Conservation (phyloP, 2,113 vertebrate species). For the Piliocolobus tephrosceles region DNA sequence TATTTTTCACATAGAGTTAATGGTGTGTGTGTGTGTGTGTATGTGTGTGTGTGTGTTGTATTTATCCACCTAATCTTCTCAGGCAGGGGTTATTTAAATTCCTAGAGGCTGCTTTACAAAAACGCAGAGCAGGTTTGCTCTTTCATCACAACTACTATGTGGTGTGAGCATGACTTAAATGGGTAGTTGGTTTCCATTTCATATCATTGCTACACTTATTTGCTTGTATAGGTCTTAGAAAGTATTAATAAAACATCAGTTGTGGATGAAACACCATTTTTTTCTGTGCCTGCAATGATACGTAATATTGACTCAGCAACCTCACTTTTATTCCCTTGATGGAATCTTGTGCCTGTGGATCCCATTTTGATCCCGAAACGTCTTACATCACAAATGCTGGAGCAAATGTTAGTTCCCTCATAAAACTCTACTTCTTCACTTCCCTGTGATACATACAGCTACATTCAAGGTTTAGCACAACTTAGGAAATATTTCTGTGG, state of each 20-base stretch:
- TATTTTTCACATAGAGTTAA: conserved; percentile 67
- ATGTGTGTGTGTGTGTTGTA: background rate
- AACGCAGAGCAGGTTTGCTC: conserved; percentile 63
- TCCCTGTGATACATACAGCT: background rate
- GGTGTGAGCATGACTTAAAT: conserved; percentile 49
- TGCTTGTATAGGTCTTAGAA: background rate
- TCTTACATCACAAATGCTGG: background rate
- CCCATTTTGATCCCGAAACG: background rate
- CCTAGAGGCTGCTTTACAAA: conserved; percentile 55
- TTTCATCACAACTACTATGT: conserved; percentile 28
- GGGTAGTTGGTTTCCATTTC: conserved; percentile 39
- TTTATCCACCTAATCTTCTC: conserved; percentile 63
- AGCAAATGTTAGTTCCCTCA: background rate
- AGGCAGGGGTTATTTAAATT: conserved; percentile 68
- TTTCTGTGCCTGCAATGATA: conserved; percentile 7
- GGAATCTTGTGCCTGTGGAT: background rate
- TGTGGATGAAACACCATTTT: conserved; percentile 19
- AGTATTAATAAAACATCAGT: conserved; percentile 58
- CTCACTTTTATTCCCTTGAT: background rate
- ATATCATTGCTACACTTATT: conserved; percentile 16
- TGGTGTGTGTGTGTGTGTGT: conserved; percentile 20
- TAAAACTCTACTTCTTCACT: rapidly evolving
- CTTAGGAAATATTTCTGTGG: background rate
- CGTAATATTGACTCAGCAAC: background rate
- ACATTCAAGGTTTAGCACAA: background rate